Percentiles rank a stretch among this genome's conserved stretches.
Conservation (phyloP, 1,140 invertebrate genomes). For the Pemphigus obesinymphae region DNA sequence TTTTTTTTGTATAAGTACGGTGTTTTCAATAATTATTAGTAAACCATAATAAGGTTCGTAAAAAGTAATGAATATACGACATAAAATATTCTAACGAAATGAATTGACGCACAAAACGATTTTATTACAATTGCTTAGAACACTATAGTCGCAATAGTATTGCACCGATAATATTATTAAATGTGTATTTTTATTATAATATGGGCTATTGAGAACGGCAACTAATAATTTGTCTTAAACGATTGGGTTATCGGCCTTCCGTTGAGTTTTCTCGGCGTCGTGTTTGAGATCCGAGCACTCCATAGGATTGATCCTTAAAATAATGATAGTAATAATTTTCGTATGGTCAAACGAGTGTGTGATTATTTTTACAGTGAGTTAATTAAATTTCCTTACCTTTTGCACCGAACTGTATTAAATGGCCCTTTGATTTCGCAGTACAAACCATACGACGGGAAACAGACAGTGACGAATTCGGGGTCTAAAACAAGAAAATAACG, state of each 20-base stretch:
- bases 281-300: background rate
- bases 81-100: background rate
- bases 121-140: background rate
- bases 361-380: too few species aligned
- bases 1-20: background rate
- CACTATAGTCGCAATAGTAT: background rate
- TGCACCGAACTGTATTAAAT: constrained; percentile 13
- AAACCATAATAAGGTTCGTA: background rate
- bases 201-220: background rate
- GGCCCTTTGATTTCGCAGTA: background rate
- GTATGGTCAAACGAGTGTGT: too few species aligned
- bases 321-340: too few species aligned
- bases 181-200: background rate
- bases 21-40: background rate
- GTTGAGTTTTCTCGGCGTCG: background rate
- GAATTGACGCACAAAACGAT: background rate
- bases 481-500: background rate
- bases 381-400: too few species aligned
- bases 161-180: background rate
- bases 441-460: constrained; percentile 13
- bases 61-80: background rate
- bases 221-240: background rate
- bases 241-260: background rate
- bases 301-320: background rate
- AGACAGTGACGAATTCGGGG: background rate